phyloP scores from a whole-genome alignment of 2,888 invertebrate species.

The Epistrophella euchroma region DNA sequence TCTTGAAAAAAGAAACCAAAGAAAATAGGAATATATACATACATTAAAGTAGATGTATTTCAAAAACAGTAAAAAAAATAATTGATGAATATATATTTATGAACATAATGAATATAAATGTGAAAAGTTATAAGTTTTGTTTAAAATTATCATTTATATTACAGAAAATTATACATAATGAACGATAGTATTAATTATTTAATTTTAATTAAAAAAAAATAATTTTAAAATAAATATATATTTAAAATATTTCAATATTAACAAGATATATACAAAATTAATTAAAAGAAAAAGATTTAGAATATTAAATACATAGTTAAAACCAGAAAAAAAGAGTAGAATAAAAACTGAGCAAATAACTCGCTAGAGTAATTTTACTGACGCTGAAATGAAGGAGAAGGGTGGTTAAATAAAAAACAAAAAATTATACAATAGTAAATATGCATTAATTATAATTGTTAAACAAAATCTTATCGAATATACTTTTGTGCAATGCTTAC shows the following conservation, averaged over 20 bases:
- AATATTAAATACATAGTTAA: constrained; percentile 50
- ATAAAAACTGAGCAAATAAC: constrained; percentile 58
- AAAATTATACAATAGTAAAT: constrained; percentile 61
- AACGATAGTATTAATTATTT: constrained; percentile 72
- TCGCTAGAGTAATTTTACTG: constrained; percentile 71
- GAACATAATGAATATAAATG: constrained; percentile 60
- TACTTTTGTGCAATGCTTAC: constrained; percentile 65
- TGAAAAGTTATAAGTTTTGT: constrained; percentile 56
- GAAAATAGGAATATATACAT: constrained; percentile 45
- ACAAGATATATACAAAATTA: constrained; percentile 55
- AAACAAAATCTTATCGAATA: constrained; percentile 53
- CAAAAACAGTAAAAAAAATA: constrained; percentile 40
- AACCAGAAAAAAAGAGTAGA: constrained; percentile 44
- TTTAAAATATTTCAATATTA: constrained; percentile 72
- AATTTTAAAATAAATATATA: constrained; percentile 66
- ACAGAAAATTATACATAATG: constrained; percentile 63
- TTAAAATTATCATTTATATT: constrained; percentile 61
- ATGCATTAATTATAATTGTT: constrained; percentile 60
- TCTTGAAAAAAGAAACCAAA: constrained; percentile 41
- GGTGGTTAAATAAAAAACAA: constrained; percentile 41
- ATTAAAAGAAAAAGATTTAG: constrained; percentile 51
- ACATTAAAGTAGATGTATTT: constrained; percentile 63
- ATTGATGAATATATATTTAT: constrained; percentile 54
- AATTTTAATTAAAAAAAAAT: constrained; percentile 44
- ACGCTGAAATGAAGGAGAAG: constrained; percentile 44